Evolutionary conservation across 2,888 invertebrate species (phyloP), one percentile per base, ranked within the genome.

Genomic region (Eulithis prunata): DNA sequence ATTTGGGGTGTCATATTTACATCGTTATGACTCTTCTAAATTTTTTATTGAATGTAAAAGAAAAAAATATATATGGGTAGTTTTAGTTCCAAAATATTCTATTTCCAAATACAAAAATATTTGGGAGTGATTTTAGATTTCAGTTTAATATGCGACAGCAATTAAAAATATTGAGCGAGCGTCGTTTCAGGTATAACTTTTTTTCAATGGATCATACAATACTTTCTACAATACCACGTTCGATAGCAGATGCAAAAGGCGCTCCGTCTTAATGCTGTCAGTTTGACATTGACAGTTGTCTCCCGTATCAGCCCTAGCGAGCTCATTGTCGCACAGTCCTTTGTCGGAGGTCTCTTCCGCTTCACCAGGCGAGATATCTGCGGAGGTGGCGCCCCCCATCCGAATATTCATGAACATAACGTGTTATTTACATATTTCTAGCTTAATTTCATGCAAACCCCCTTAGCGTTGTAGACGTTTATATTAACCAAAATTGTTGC

Each of bases 341-440:
- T 89, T 90, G 90, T 89, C 84, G 87, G 84, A 86, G 88, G 85
- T 86, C 86, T 88, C 87, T 91, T 90, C 90, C 90, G 91, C 87
- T 84, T 84, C 89, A 90, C 86, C 84, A 89, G 87, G 82, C 85
- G 81, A 83, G 84, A 81, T 89, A 89, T 88, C 87, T 87, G 78
- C 75, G 76, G 81, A 83, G 82, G 83, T 82, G 79, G 79, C 79
- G 77, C 81, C 75, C 81, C 32, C 78, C 80, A 80, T 76, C 80
- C 78, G 82, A 85, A 83, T 85, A 84, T 83, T 85, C 83, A 84
- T 85, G 83, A 84, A 81, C 73, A 72, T 77, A 81, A 68, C 68
- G 54, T 68, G 68, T 68, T 71, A 78, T 72, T 74, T 75, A 75
- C 79, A 75, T 77, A 79, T 67, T 76, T 78, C 75, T 74, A 72